Base-by-base conservation (phyloP, 2,888 invertebrate species). In the Drosophila subsilvestris region DNA sequence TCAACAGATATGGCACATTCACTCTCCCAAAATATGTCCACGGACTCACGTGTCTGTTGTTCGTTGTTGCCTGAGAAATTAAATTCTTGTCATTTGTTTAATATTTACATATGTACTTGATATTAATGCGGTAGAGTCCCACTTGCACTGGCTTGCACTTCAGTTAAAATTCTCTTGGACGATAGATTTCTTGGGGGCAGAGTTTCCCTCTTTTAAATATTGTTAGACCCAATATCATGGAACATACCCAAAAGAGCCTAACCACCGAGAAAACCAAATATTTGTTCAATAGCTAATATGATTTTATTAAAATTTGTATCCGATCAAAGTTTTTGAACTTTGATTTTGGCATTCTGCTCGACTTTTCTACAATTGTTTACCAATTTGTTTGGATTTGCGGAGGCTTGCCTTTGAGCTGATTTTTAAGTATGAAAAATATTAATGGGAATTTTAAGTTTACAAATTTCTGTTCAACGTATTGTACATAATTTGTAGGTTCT, bases 81-180 rank as follows among this genome's bases (percentile, higher is more conserved):
- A 18, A 60, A 20, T n/a, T 47, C 37, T 37, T 22, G 27, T 37
- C 20, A 17, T 43, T 65, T 65, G 55, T 66, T 65, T 48, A 48
- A 45, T 65, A 65, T 65, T 65, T 65, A 65, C 66, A 32, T 17
- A n/a, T n/a, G n/a, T n/a, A 29, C 14, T 25, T 67, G 7, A 32
- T 22, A 17, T 48, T 43, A 22, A 43, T 9, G 25, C 20, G 18
- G 20, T n/a, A n/a, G 37, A 29, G 67, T 48, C 51, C 55, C 5
- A 25, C 25, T 25, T 25, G 25, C 25, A 25, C 25, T 6, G 25
- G 25, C 6, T 25, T 25, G 25, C 25, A 25, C 25, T 25, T 2
- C 20, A 20, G 20, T 20, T 3, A 20, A 20, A 20, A 20, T 20
- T 1, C 1, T 20, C 20, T 20, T 25, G 6, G 25, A 6, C 25